Percentiles rank a stretch among this genome's conserved stretches.
Evolutionary conservation across 2,888 invertebrate genomes (phyloP).

Genomic region (Erebia aethiops): DNA sequence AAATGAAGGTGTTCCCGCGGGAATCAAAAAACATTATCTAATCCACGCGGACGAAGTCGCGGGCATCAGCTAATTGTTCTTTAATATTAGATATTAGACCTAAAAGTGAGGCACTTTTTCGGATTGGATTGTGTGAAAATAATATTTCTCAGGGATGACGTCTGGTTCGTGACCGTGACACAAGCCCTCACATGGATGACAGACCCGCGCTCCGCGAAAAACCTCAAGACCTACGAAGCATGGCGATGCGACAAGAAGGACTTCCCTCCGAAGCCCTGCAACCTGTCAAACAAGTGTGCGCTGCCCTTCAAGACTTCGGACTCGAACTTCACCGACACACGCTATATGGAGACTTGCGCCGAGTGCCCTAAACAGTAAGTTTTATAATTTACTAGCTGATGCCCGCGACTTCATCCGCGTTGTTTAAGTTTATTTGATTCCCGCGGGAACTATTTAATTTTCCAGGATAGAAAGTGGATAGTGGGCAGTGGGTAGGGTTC

Average conservation of each 20-base stretch:
- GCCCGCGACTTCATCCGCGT: too few species aligned
- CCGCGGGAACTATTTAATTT: too few species aligned
- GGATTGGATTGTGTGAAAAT: neutral
- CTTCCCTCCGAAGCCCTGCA: constrained; percentile 89
- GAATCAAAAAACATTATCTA: too few species aligned
- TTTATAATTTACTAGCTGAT: neutral
- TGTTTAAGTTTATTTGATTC: too few species aligned
- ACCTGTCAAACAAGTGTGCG: constrained; percentile 91
- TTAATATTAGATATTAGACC: too few species aligned
- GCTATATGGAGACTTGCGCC: constrained; percentile 93
- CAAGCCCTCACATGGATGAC: constrained; percentile 96
- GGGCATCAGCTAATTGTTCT: too few species aligned
- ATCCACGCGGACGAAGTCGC: too few species aligned
- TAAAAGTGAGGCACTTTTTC: too few species aligned
- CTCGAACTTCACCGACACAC: constrained; percentile 89
- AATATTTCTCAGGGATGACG: constrained; percentile 87
- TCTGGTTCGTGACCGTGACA: constrained; percentile 93
- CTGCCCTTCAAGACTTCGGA: constrained; percentile 90
- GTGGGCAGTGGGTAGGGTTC: too few species aligned
- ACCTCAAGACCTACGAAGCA: constrained; percentile 88
- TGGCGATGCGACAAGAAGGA: constrained; percentile 92
- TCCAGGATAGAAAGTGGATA: too few species aligned
- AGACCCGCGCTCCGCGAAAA: constrained; percentile 88
- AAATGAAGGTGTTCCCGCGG: too few species aligned
- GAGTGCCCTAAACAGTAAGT: constrained; percentile 90